Percentiles rank a stretch among this genome's conserved stretches.
phyloP scores from a whole-genome alignment of 2,888 invertebrate species.

The Mythimna impura region DNA sequence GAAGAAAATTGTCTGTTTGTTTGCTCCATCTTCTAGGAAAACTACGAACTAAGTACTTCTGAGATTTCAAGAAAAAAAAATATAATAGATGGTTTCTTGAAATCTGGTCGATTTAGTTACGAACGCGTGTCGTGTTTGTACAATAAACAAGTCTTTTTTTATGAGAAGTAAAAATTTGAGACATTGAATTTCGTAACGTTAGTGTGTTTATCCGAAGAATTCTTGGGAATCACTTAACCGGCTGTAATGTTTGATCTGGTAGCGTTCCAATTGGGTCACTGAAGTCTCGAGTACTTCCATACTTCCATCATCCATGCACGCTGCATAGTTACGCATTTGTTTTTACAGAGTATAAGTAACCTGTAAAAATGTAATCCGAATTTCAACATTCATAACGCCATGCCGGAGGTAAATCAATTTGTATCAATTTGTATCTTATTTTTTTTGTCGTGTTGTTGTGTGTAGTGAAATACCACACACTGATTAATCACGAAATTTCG shows the following conservation, averaged over 20 bases:
- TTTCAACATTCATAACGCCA: slow-evolving; percentile 2
- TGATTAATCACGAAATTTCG: too few species aligned
- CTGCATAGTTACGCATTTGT: slow-evolving; percentile 17
- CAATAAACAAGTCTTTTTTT: slow-evolving; percentile 42
- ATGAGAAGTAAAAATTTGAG: slow-evolving; percentile 32
- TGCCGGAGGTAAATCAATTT: slow-evolving; percentile 23
- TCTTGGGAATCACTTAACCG: slow-evolving; percentile 63
- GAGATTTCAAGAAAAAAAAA: slow-evolving; percentile 46
- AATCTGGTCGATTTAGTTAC: slow-evolving; percentile 50
- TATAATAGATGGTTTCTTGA: slow-evolving; percentile 43
- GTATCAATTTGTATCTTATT: too few species aligned
- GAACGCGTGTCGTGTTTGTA: slow-evolving; percentile 40
- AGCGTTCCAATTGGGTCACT: slow-evolving; percentile 64
- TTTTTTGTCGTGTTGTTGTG: too few species aligned
- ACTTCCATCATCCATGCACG: slow-evolving; percentile 26
- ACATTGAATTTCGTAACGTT: slow-evolving; percentile 51
- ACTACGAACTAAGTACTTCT: slow-evolving; percentile 38
- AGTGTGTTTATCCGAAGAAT: slow-evolving; percentile 55
- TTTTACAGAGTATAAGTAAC: slow-evolving; percentile 22
- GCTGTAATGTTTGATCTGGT: slow-evolving; percentile 61
- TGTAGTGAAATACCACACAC: too few species aligned
- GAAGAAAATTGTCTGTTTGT: slow-evolving; percentile 53
- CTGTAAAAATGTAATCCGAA: slow-evolving; percentile 21
- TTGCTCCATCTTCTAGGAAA: slow-evolving; percentile 51
- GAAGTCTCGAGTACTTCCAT: slow-evolving; percentile 40